Base-by-base conservation (phyloP, 2,113 vertebrate genomes). In the Strigops habroptila region DNA sequence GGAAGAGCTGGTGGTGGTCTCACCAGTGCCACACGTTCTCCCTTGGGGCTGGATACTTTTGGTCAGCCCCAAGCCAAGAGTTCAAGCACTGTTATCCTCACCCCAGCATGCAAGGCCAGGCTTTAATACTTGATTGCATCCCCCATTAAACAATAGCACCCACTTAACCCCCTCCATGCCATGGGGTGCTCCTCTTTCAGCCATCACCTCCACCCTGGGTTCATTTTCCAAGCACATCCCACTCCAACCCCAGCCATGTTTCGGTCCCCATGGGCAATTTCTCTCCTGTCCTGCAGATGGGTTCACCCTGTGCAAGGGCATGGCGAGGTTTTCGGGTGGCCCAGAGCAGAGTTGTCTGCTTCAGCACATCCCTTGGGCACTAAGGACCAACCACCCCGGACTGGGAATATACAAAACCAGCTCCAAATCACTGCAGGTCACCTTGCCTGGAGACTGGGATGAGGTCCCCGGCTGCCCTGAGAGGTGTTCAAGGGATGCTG, bases 51-150 rank as follows among this genome's bases (percentile, higher is more conserved):
- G 35, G 82, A 7, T 37, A 39, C 44, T 68, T 87, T 87, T 84
- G 48, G 73, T 69, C 69, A 77, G 52, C 74, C 22, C 52, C 39
- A 2, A 1, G 18, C 23, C 48, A 81, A 55, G 80, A 83, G 73
- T 80, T 94, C 71, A 68, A 37, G 46, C 0, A 0, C 52, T 35
- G 16, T 79, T 85, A 49, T 65, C 24, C 49, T 82, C 22, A 8
- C 27, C 23, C 19, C 16, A 3, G 18, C 13, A 1, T 11, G 22
- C 5, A 11, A 67, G 46, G 43, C 11, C 3, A 14, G 46, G 39
- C 37, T 76, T 95, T 77, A 87, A 87, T 89, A 91, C n/a, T 80
- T 96, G 44, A 93, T 85, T 51, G 12, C 28, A 16, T 57, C 3
- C 22, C 30, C 17, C n/a, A 18, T 19, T 41, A 48, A 60, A 77